phyloP scores from a whole-genome alignment of 2,113 vertebrate species.

The Geococcyx californianus region DNA sequence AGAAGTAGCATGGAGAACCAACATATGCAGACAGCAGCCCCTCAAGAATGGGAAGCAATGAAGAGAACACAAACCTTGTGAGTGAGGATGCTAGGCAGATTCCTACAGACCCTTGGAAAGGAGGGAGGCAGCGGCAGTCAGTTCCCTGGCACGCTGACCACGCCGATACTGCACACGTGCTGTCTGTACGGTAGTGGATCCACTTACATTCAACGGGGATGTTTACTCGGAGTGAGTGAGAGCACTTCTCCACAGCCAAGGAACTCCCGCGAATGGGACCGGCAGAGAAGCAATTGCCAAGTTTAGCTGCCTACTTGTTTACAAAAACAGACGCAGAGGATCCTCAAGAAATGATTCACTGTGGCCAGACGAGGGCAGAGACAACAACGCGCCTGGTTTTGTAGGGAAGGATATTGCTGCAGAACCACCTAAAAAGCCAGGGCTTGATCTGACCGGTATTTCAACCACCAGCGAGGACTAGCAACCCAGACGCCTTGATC shows the following conservation, averaged over 20 bases:
- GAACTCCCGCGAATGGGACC: not conserved
- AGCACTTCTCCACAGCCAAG: not conserved
- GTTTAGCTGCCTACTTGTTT: not conserved
- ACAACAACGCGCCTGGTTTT: not conserved
- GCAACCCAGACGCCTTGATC: constrained; percentile 53
- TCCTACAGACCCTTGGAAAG: not conserved
- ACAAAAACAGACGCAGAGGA: constrained; percentile 29
- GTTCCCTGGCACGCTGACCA: not conserved
- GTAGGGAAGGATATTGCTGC: not conserved
- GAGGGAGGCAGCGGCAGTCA: not conserved
- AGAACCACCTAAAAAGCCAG: constrained; percentile 4
- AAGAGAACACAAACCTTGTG: not conserved
- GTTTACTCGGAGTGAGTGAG: not conserved
- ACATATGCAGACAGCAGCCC: not conserved
- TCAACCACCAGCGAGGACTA: not conserved
- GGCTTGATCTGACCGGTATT: constrained; percentile 9
- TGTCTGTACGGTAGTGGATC: accelerated
- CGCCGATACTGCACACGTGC: accelerated
- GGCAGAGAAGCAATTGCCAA: not conserved
- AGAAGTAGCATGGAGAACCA: not conserved
- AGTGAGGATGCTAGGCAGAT: not conserved
- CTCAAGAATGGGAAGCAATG: accelerated
- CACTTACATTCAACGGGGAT: not conserved
- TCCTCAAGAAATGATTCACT: constrained; percentile 23
- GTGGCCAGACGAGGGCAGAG: not conserved